These are phyloP conservation scores for Carabus problematicus DNA, from an alignment of 2,888 invertebrate genomes.

Conservation along the genomic window DNA sequence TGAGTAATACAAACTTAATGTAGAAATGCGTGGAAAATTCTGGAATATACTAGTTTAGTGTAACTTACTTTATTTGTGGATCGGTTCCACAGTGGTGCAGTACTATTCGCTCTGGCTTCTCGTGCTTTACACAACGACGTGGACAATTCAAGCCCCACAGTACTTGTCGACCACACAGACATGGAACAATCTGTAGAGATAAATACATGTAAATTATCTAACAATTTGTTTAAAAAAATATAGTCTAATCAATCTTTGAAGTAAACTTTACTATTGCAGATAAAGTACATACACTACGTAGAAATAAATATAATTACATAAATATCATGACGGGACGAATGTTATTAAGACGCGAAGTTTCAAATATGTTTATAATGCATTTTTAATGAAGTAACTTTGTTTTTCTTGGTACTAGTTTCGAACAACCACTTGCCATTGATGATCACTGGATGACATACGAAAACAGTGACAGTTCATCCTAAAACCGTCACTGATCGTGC, in stretches of 20 bases:
- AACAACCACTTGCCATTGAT: slow-evolving; percentile 39
- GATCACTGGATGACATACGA: slow-evolving; percentile 34
- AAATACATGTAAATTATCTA: background rate
- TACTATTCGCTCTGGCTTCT: slow-evolving; percentile 30
- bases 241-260: too few relatives aligned
- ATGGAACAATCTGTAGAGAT: slow-evolving; percentile 52
- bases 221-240: too few relatives aligned
- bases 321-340: background rate
- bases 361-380: slow-evolving; percentile 12
- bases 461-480: slow-evolving; percentile 33
- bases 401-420: slow-evolving; percentile 2
- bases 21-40: too few relatives aligned
- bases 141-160: slow-evolving; percentile 62
- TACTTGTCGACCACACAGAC: slow-evolving; percentile 78
- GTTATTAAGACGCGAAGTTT: background rate
- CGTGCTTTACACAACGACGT: slow-evolving; percentile 48
- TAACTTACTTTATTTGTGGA: slow-evolving; percentile 9
- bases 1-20: too few relatives aligned
- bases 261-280: background rate
- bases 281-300: background rate
- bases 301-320: slow-evolving; percentile 30
- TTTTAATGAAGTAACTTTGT: slow-evolving; percentile 14
- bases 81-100: slow-evolving; percentile 30
- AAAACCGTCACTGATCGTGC: slow-evolving; percentile 21
- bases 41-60: background rate